phyloP scores from a whole-genome alignment of 2,888 invertebrate genomes.

The Drosophila barbarae region DNA sequence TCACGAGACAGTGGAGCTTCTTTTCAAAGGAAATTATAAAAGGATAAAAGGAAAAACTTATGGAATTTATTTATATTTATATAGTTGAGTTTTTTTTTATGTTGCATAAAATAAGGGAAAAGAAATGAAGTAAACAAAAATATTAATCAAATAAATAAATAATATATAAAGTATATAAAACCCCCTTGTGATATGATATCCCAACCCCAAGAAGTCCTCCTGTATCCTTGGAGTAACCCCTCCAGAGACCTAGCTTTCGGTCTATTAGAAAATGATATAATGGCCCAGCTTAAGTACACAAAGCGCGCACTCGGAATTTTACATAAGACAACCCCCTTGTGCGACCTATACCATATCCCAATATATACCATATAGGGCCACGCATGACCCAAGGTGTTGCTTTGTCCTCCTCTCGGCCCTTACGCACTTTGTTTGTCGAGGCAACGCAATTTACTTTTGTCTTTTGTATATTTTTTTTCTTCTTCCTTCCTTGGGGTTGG shows the following conservation, averaged over 20 bases:
- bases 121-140: not conserved
- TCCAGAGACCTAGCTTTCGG: slow-evolving; percentile 7
- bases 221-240: slow-evolving; percentile 2
- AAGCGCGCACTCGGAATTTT: slow-evolving; percentile 29
- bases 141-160: not conserved
- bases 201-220: not conserved
- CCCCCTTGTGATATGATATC: not conserved
- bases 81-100: too few species aligned
- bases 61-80: not conserved
- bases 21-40: too few species aligned
- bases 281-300: slow-evolving; percentile 32
- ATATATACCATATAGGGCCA: slow-evolving; percentile 20
- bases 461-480: slow-evolving; percentile 22
- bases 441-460: slow-evolving; percentile 68
- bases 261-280: slow-evolving; percentile 47
- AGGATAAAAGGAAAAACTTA: too few species aligned
- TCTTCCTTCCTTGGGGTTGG: slow-evolving; percentile 47
- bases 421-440: slow-evolving; percentile 58
- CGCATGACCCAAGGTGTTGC: slow-evolving; percentile 63
- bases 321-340: slow-evolving; percentile 26
- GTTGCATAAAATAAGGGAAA: too few species aligned
- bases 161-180: too few species aligned
- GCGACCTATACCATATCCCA: slow-evolving; percentile 12
- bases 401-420: slow-evolving; percentile 56
- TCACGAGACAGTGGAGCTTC: slow-evolving; percentile 8